These are phyloP conservation scores for Bursaphelenchus mucronatus DNA, from an alignment of 1,140 invertebrate genomes.

Conservation along the genomic window DNA sequence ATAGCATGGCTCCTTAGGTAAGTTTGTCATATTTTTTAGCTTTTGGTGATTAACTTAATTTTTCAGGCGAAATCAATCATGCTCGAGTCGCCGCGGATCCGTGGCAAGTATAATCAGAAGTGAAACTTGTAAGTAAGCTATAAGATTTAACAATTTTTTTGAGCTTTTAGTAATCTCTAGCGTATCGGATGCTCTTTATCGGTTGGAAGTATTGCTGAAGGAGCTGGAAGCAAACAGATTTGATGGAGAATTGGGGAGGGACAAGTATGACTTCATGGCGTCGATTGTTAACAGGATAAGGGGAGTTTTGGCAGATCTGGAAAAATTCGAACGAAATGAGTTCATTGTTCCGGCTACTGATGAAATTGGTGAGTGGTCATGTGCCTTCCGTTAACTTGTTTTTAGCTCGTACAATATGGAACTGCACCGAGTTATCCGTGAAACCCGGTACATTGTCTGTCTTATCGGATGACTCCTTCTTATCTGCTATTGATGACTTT, in stretches of 20 bases:
- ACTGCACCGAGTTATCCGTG: constrained; percentile 20
- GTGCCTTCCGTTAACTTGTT: neutral
- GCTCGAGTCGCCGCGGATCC: no score
- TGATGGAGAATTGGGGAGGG: constrained; percentile 27
- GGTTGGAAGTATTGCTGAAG: constrained; percentile 28
- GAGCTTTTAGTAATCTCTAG: constrained; percentile 22
- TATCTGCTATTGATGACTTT: constrained; percentile 38
- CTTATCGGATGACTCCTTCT: constrained; percentile 47
- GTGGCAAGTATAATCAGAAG: no score
- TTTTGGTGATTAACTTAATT: no score
- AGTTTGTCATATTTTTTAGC: no score
- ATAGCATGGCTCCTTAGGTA: no score
- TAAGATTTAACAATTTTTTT: no score
- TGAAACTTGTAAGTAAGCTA: no score
- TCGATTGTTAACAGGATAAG: constrained; percentile 35
- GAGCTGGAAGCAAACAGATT: constrained; percentile 39
- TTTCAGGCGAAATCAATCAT: no score
- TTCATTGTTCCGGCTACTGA: constrained; percentile 33
- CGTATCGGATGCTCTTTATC: constrained; percentile 28
- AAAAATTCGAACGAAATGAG: constrained; percentile 34
- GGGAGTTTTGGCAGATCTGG: constrained; percentile 34
- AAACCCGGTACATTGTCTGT: constrained; percentile 44
- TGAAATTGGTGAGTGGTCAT: constrained; percentile 28
- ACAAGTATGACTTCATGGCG: constrained; percentile 39
- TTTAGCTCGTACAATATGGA: constrained; percentile 44